Evolutionary conservation across 2,113 vertebrate genomes (phyloP).

Genomic region (Grus americana): DNA sequence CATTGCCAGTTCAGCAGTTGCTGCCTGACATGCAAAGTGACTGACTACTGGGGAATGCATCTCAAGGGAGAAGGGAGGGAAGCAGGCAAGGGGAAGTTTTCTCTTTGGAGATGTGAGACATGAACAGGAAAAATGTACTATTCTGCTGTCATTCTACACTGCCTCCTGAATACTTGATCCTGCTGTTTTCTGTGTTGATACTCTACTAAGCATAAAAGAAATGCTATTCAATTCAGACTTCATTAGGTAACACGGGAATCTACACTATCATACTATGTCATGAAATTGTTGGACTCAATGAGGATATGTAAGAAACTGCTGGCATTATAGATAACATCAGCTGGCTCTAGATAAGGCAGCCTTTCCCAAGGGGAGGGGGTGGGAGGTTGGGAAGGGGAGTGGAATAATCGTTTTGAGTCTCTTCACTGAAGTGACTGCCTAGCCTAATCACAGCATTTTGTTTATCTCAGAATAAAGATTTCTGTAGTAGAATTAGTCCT

Average conservation of each 20-base stretch:
- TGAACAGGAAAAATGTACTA: background rate
- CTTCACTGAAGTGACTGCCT: background rate
- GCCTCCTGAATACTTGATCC: background rate
- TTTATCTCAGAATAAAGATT: background rate
- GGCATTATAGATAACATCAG: constrained; percentile 21
- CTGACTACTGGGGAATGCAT: background rate
- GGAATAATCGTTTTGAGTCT: background rate
- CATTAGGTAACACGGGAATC: background rate
- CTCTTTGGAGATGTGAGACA: background rate
- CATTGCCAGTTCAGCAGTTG: background rate
- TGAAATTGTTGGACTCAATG: background rate
- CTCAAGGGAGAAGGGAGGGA: background rate
- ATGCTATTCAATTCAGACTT: background rate
- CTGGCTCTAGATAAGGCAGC: constrained; percentile 33
- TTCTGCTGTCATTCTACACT: background rate
- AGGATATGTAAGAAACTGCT: constrained; percentile 17
- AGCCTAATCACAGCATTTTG: background rate
- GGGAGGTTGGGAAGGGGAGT: background rate
- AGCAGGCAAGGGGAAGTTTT: background rate
- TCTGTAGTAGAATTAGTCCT: background rate
- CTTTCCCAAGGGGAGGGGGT: background rate
- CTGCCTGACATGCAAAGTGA: background rate
- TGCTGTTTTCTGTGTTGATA: background rate
- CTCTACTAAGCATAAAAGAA: background rate
- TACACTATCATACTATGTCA: background rate